Base-by-base conservation (phyloP, 1,140 invertebrate species). In the Drosophila quadrilineata region DNA sequence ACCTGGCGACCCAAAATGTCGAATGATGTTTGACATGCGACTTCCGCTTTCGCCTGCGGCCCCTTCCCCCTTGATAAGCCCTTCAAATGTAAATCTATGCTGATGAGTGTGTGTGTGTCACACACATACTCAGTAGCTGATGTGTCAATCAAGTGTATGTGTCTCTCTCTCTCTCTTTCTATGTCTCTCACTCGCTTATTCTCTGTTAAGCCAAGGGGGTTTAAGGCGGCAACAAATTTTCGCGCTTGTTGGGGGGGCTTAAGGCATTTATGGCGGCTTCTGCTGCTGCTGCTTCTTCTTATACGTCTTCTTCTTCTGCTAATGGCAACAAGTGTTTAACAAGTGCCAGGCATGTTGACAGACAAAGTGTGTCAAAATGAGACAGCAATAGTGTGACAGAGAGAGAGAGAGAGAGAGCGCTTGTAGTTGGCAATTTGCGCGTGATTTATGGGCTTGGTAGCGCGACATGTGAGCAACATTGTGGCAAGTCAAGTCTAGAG, bases 271-370 rank as follows among this genome's bases (percentile, higher is more conserved):
- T 22, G 62, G 26, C 22, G 26, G 53, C 40, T 66, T 71, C 49
- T 41, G 46, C 66, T 48, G n/a, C n/a, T n/a, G n/a, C n/a, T n/a
- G n/a, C n/a, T n/a, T n/a, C n/a, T n/a, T n/a, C n/a, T n/a, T n/a
- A n/a, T n/a, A n/a, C n/a, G n/a, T n/a, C n/a, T n/a, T n/a, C n/a
- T n/a, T n/a, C n/a, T 66, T 31, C 54, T 28, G 48, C 24, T 73
- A 74, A 68, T 73, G 70, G 49, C 68, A 76, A 76, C 73, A 76
- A 76, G 73, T 76, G 60, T 53, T 49, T 66, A 53, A 67, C 73
- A 75, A 67, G 73, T 59, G 46, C 17, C 48, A 53, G 40, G 52
- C 12, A 26, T 9, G 19, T 8, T 36, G 29, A 12, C 4, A 1
- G 12, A 8, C 9, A 10, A 14, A 4, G 17, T 17, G 49, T 31